Percentiles rank a stretch among this genome's conserved stretches.
These are phyloP conservation scores for Caenorhabditis uteleia DNA, from an alignment of 2,888 invertebrate species.

Conservation along the genomic window DNA sequence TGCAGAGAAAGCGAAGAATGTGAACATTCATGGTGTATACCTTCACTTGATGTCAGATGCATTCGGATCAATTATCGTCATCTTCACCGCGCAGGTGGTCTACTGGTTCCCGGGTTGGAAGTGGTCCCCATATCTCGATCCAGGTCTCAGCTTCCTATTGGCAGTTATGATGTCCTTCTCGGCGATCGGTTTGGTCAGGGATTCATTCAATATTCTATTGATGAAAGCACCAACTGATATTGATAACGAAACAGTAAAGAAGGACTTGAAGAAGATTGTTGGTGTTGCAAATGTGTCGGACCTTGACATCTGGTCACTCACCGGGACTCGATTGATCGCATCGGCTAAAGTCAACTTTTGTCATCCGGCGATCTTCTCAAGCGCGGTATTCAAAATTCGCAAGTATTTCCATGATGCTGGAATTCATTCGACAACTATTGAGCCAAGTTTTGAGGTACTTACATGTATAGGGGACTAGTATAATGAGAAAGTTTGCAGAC, in stretches of 20 bases:
- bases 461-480: not conserved
- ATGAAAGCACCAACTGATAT: slow-evolving; percentile 99
- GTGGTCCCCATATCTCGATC: slow-evolving; percentile 83
- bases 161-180: slow-evolving; percentile 46
- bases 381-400: slow-evolving; percentile 71
- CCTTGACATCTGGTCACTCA: slow-evolving; percentile 69
- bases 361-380: slow-evolving; percentile 71
- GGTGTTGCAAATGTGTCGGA: slow-evolving; percentile 72
- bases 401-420: slow-evolving; percentile 72
- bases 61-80: slow-evolving; percentile 89
- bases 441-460: slow-evolving; percentile 70
- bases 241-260: slow-evolving; percentile 74
- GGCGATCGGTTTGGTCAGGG: slow-evolving; percentile 76
- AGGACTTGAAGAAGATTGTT: slow-evolving; percentile 67
- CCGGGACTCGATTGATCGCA: slow-evolving; percentile 64
- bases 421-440: slow-evolving; percentile 74
- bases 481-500: slow-evolving; percentile 8
- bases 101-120: slow-evolving; percentile 75
- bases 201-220: slow-evolving; percentile 90
- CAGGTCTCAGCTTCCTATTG: slow-evolving; percentile 76
- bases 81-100: slow-evolving; percentile 81
- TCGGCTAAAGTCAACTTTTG: slow-evolving; percentile 71
- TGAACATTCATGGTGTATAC: slow-evolving; percentile 99
- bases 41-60: slow-evolving; percentile 96
- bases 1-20: slow-evolving; percentile 79